phyloP scores from a whole-genome alignment of 30 jellyfish, hydroid and myxozoan genomes.

The Turritopsis dohrnii region DNA sequence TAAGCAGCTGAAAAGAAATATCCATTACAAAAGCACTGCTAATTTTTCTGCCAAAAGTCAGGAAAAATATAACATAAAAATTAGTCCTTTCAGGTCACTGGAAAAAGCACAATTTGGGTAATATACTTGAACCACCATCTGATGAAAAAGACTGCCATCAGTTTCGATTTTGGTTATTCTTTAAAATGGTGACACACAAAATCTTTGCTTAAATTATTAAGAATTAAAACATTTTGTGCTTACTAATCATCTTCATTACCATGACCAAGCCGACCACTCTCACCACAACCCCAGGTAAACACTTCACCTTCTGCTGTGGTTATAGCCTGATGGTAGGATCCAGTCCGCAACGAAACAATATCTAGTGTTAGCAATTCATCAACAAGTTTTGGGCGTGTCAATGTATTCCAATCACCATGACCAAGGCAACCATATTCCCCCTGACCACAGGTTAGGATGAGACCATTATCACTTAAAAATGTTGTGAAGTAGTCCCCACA shows the following conservation, averaged over 20 bases:
- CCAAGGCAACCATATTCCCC: slow-evolving; percentile 92
- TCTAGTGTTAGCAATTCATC: slow-evolving; percentile 71
- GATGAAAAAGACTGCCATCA: no score
- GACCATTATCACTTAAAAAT: slow-evolving; percentile 88
- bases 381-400: slow-evolving; percentile 62
- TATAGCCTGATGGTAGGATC: slow-evolving; percentile 66
- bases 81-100: neutral
- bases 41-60: neutral
- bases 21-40: neutral
- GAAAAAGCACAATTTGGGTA: no score
- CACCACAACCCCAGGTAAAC: slow-evolving; percentile 91
- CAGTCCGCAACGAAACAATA: slow-evolving; percentile 68
- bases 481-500: slow-evolving; percentile 89
- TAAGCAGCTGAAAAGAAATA: slow-evolving; percentile 39
- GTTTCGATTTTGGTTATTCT: no score
- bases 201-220: neutral
- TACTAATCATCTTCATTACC: slow-evolving; percentile 66
- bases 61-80: neutral
- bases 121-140: no score
- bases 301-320: slow-evolving; percentile 85
- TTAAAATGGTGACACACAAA: neutral
- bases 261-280: slow-evolving; percentile 85
- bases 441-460: slow-evolving; percentile 82
- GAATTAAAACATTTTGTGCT: neutral
- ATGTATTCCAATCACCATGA: slow-evolving; percentile 69